A percentile compares a stretch with the other conserved stretches of the same genome.
These are phyloP conservation scores for Cepaea hortensis DNA, from an alignment of 2,888 invertebrate species.

Conservation along the genomic window DNA sequence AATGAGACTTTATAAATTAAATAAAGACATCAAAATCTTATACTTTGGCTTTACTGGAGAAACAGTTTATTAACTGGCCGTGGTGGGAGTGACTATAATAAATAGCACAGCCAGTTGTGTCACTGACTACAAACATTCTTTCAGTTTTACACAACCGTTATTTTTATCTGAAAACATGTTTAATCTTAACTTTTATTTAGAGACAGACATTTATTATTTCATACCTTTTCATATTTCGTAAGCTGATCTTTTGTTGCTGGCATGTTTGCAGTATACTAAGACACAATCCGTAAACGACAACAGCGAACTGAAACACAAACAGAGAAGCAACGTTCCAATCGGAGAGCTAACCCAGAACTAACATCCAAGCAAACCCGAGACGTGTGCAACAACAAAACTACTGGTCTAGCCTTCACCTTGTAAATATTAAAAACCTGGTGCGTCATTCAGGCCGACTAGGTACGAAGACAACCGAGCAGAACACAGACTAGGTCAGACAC, in stretches of 20 bases:
- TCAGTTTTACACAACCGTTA: no score
- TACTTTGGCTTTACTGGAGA: no score
- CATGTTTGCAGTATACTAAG: conserved; percentile 34
- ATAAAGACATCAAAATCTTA: no score
- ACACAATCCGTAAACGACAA: conserved; percentile 60
- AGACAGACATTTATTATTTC: no score
- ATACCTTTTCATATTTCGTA: conserved; percentile 39
- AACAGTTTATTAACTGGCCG: no score
- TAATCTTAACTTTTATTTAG: no score
- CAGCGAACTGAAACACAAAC: conserved; percentile 50
- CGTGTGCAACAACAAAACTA: conserved; percentile 21
- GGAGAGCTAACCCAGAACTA: neutral
- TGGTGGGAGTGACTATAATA: no score
- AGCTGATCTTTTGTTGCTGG: conserved; percentile 32
- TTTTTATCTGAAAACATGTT: no score
- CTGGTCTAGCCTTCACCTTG: conserved; percentile 6
- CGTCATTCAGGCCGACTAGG: conserved; percentile 3
- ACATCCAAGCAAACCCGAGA: neutral
- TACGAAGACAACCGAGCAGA: conserved; percentile 7
- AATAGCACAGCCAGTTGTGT: no score
- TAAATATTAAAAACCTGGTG: conserved; percentile 5
- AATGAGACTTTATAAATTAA: no score
- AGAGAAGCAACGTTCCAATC: neutral
- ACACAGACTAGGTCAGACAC: neutral
- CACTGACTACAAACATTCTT: no score